phyloP scores from a whole-genome alignment of 1,140 invertebrate species.

The Carposina sasakii region DNA sequence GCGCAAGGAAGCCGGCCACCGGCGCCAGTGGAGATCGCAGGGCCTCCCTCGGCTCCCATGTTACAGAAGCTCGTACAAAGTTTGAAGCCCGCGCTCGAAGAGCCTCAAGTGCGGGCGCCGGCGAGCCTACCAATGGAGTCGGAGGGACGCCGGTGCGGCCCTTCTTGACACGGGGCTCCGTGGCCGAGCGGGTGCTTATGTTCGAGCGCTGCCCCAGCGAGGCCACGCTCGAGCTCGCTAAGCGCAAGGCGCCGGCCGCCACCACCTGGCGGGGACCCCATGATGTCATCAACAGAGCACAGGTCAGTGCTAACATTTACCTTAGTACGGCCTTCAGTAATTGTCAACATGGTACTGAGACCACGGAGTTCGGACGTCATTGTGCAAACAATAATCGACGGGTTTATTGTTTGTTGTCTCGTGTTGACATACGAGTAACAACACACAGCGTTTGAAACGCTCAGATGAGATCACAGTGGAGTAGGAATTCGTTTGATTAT shows the following conservation, averaged over 20 bases:
- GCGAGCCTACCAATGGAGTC: constrained; percentile 53
- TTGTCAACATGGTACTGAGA: no score
- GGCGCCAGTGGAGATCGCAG: constrained; percentile 51
- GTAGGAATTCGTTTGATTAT: no score
- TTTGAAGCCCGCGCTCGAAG: constrained; percentile 63
- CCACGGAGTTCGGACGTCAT: no score
- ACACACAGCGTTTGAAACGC: no score
- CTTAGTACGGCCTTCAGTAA: no score
- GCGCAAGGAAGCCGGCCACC: constrained; percentile 63
- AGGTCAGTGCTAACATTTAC: constrained; percentile 75
- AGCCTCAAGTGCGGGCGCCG: constrained; percentile 61
- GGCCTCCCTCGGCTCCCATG: constrained; percentile 59
- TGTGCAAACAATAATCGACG: no score
- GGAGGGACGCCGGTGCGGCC: constrained; percentile 77
- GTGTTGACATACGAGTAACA: no score
- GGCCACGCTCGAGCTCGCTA: constrained; percentile 77
- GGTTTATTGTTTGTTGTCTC: no score
- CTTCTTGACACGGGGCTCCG: constrained; percentile 90
- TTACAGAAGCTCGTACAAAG: constrained; percentile 62
- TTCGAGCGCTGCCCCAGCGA: constrained; percentile 93
- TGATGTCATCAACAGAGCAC: constrained; percentile 80
- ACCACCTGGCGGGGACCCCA: constrained; percentile 76
- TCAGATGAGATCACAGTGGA: no score
- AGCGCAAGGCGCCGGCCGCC: constrained; percentile 75
- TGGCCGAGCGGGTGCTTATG: constrained; percentile 91